Base-by-base conservation (phyloP, 1,140 invertebrate species). In the Saccostrea echinata region DNA sequence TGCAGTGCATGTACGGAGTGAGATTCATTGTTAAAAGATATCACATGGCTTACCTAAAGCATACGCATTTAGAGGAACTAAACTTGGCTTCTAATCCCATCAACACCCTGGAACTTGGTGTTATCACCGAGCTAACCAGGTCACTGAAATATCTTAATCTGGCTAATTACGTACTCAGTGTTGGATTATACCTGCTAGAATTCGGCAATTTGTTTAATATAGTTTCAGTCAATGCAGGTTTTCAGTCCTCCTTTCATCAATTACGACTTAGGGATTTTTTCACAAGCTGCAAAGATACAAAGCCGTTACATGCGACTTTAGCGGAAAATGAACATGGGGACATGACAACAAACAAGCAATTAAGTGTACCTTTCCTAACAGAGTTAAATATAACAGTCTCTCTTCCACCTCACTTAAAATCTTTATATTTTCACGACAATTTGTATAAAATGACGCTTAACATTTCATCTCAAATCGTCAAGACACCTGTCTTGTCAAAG, bases 1-100 rank as follows among this genome's bases (percentile, higher is more conserved):
- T 61, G 3, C 52, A 85, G 21, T 85, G 55, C 11, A 85, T 35
- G 1, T 64, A 85, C 21, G 84, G 55, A 64, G n/a, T 64, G 8
- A 43, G 24, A 21, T 43, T 64, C 3, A 57, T 24, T 11, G n/a
- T 85, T n/a, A 13, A 16, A 21, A 84, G 24, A 21, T 3, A 57
- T 51, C 21, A 85, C 30, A 85, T 21, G 3, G 3, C 16, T 9
- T n/a, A 21, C 18, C 30, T 82, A 51, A 51, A 43, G 8, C n/a
- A 1, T 18, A 80, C 76, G 9, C 27, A 80, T 27, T 30, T 80
- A 30, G 35, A 30, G 11, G 11, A 80, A 30, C 80, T 82, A 4
- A 51, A 52, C 18, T 11, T 82, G 18, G 80, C 35, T 43, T 51
- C 16, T 24, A 82, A 82, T 43, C 33, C 35, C 6, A 43, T 82